Conservation (phyloP, 2,888 invertebrate species). For the Limulus polyphemus region DNA sequence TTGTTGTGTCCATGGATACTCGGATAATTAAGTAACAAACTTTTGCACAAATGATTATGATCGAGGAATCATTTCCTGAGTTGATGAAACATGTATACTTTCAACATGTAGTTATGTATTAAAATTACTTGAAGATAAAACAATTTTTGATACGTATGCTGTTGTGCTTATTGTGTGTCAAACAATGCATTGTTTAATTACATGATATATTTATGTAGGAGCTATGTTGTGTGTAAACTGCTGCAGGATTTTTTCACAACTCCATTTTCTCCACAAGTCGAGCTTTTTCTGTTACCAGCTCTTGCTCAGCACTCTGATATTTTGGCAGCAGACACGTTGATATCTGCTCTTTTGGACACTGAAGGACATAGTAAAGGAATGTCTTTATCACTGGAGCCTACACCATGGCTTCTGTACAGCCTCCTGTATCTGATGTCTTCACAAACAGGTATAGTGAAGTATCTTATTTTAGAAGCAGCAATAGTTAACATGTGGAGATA, state of each 20-base stretch:
- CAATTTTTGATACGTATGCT: too few species aligned
- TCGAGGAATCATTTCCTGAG: too few species aligned
- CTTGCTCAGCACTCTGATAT: conserved; percentile 43
- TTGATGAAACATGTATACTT: too few species aligned
- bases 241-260: conserved; percentile 50
- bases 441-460: conserved; percentile 6
- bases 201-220: too few species aligned
- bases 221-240: conserved; percentile 9
- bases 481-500: conserved; percentile 10
- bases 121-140: too few species aligned
- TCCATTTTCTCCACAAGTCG: conserved; percentile 53
- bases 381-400: conserved; percentile 34
- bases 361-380: neutral
- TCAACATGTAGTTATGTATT: too few species aligned
- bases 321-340: conserved; percentile 12
- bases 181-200: too few species aligned
- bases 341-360: conserved; percentile 14
- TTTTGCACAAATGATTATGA: too few species aligned
- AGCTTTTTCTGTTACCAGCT: conserved; percentile 56
- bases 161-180: too few species aligned
- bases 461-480: neutral
- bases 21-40: too few species aligned
- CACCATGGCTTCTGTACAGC: conserved; percentile 54
- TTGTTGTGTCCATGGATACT: too few species aligned
- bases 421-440: conserved; percentile 46